phyloP scores from a whole-genome alignment of 2,797 vertebrate species.

The Pseudomugil gertrudae region DNA sequence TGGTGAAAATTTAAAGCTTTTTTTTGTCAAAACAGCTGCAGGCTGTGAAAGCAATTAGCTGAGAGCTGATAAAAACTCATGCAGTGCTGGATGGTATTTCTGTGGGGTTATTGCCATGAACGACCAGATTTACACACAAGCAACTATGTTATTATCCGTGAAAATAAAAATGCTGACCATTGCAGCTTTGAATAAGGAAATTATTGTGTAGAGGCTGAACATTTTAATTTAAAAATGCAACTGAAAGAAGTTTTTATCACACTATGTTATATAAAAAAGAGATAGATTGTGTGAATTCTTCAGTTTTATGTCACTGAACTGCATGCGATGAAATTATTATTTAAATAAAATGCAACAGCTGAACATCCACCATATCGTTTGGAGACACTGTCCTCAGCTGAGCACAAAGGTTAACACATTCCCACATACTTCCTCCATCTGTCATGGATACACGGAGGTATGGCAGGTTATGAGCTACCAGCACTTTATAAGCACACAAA shows the following conservation, averaged over 20 bases:
- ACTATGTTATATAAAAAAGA: not conserved
- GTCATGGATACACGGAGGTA: constrained; percentile 52
- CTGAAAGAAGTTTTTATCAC: no score
- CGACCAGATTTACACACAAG: not conserved
- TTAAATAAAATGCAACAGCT: not conserved
- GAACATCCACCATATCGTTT: constrained; percentile 20
- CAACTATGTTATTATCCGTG: not conserved
- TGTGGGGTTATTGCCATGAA: not conserved
- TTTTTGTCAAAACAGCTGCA: constrained; percentile 14
- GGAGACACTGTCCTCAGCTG: constrained; percentile 29
- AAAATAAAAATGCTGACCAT: not conserved
- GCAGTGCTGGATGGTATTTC: constrained; percentile 1
- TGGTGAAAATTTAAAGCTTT: constrained; percentile 3
- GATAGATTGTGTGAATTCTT: not conserved
- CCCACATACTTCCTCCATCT: constrained; percentile 59
- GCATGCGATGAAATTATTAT: not conserved
- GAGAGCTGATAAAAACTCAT: constrained; percentile 17
- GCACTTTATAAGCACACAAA: not conserved
- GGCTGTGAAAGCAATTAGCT: constrained; percentile 16
- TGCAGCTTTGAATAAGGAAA: not conserved
- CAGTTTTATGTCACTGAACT: not conserved
- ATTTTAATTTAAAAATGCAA: not conserved
- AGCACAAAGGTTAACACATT: constrained; percentile 64
- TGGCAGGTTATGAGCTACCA: constrained; percentile 34
- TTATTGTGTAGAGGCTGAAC: not conserved